Conservation (phyloP, 1,140 invertebrate genomes). For the Zelostemma sp. region DNA sequence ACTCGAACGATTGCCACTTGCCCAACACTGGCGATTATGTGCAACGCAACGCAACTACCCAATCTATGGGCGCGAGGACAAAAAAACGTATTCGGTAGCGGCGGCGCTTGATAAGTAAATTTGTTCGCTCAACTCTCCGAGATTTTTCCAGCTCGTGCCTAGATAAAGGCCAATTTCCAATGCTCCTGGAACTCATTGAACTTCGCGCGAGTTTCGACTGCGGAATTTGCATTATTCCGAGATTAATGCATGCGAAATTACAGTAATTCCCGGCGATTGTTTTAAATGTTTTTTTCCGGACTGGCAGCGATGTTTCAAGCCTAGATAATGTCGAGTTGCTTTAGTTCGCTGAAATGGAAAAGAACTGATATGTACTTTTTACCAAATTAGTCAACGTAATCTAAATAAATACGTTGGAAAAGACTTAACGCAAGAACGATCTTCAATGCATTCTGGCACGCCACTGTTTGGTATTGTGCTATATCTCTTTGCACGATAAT, state of each 20-base stretch:
- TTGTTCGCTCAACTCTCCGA: no score
- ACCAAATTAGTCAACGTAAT: slow-evolving; percentile 50
- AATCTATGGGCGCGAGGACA: slow-evolving; percentile 23
- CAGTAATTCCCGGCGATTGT: no score
- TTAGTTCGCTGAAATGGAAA: not conserved
- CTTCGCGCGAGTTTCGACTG: no score
- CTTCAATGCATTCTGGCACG: slow-evolving; percentile 51
- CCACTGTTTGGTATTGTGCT: slow-evolving; percentile 44
- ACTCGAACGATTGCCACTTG: slow-evolving; percentile 55
- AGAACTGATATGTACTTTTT: slow-evolving; percentile 36
- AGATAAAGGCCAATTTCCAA: no score
- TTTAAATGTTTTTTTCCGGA: no score
- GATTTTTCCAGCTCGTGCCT: no score
- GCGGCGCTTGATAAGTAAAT: no score
- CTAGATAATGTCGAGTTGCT: slow-evolving; percentile 15
- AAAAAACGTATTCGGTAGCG: no score
- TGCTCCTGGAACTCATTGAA: no score
- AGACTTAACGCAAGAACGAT: slow-evolving; percentile 42
- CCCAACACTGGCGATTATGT: slow-evolving; percentile 28
- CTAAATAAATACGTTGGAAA: slow-evolving; percentile 41
- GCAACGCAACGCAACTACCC: slow-evolving; percentile 23
- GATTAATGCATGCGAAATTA: no score
- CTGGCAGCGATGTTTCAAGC: slow-evolving; percentile 28
- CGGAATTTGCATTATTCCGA: no score
- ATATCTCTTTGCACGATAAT: slow-evolving; percentile 58